Percentiles rank a stretch among this genome's conserved stretches.
phyloP scores from a whole-genome alignment of 2,888 invertebrate genomes.

The Tenthredo scrophulariae region DNA sequence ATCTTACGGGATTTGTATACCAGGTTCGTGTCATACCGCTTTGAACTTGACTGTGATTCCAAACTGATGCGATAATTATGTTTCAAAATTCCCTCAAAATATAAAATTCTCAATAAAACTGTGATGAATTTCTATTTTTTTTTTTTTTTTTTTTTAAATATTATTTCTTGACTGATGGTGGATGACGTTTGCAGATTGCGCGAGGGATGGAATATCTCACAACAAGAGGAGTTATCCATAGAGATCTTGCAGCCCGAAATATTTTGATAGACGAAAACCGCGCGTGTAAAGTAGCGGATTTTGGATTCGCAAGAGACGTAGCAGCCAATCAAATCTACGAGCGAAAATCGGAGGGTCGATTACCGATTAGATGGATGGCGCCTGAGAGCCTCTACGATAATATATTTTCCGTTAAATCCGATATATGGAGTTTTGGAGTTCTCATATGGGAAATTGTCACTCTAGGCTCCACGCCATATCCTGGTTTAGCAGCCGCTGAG shows the following conservation, averaged over 20 bases:
- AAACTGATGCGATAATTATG: background rate
- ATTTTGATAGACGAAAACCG: slow-evolving; percentile 92
- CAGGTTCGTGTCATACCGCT: slow-evolving; percentile 82
- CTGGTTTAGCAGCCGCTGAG: slow-evolving; percentile 94
- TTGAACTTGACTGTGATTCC: background rate
- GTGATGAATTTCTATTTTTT: background rate
- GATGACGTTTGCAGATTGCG: slow-evolving; percentile 80
- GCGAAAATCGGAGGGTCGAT: slow-evolving; percentile 88
- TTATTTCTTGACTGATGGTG: background rate
- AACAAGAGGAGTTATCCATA: slow-evolving; percentile 85
- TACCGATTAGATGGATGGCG: slow-evolving; percentile 94
- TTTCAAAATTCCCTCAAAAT: background rate
- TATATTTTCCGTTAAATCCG: slow-evolving; percentile 95
- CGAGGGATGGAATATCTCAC: slow-evolving; percentile 76
- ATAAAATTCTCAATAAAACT: background rate
- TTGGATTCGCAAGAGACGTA: slow-evolving; percentile 95
- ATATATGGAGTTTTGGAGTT: slow-evolving; percentile 97
- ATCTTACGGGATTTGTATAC: slow-evolving; percentile 93
- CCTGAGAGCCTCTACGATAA: slow-evolving; percentile 97
- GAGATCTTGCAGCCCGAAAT: slow-evolving; percentile 94
- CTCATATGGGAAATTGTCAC: slow-evolving; percentile 98
- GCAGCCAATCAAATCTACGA: slow-evolving; percentile 94
- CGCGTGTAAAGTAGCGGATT: slow-evolving; percentile 95
- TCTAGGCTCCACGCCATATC: slow-evolving; percentile 96
- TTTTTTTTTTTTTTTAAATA: background rate